A percentile compares a stretch with the other conserved stretches of the same genome.
Evolutionary conservation across 2,113 vertebrate species (phyloP).

Genomic region (Pseudorasbora parva): DNA sequence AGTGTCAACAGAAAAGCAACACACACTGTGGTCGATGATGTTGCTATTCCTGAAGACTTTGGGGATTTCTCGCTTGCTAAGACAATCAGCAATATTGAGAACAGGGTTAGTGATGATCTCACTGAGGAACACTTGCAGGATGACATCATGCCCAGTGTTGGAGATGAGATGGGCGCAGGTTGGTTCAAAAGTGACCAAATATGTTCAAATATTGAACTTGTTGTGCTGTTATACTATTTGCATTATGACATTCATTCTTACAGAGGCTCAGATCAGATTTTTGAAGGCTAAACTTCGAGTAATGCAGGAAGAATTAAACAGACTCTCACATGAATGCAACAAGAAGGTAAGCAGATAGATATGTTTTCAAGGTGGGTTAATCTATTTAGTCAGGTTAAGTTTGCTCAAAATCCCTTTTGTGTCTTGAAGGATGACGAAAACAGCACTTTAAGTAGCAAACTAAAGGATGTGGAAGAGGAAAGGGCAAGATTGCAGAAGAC

Average conservation of each 20-base stretch:
- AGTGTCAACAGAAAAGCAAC: slow-evolving; percentile 58
- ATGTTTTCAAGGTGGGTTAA: not conserved
- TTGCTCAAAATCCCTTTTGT: slow-evolving; percentile 2
- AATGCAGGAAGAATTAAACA: slow-evolving; percentile 88
- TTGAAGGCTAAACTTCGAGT: slow-evolving; percentile 90
- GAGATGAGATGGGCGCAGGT: slow-evolving; percentile 84
- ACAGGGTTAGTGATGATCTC: slow-evolving; percentile 75
- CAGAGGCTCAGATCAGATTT: slow-evolving; percentile 88
- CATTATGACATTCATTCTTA: slow-evolving; percentile 50
- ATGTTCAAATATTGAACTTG: not conserved
- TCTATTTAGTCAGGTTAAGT: not conserved
- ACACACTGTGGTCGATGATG: slow-evolving; percentile 65
- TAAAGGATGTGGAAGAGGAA: slow-evolving; percentile 85
- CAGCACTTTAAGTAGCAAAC: slow-evolving; percentile 73
- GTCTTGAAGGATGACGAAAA: slow-evolving; percentile 86
- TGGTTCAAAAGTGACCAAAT: slow-evolving; percentile 34
- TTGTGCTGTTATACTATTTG: slow-evolving; percentile 4
- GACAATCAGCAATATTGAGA: slow-evolving; percentile 81
- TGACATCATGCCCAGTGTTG: slow-evolving; percentile 70
- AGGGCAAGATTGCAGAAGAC: slow-evolving; percentile 79
- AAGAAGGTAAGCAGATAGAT: slow-evolving; percentile 81
- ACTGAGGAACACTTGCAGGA: slow-evolving; percentile 70
- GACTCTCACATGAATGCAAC: slow-evolving; percentile 79
- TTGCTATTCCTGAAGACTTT: slow-evolving; percentile 74
- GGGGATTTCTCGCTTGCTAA: slow-evolving; percentile 81